Evolutionary conservation across 2,113 vertebrate genomes (phyloP).

Genomic region (Perca flavescens): DNA sequence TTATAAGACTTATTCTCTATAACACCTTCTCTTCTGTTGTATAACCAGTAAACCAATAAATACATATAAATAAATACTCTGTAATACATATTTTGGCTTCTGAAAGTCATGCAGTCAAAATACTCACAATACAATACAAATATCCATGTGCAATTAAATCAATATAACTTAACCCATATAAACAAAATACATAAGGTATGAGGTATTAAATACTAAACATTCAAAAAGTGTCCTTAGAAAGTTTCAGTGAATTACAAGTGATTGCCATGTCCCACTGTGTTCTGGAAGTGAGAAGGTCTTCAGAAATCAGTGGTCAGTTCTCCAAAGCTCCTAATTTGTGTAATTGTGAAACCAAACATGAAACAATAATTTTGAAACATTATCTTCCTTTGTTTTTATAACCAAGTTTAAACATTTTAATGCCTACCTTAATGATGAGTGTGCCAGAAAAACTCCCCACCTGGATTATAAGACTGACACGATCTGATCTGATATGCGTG

Average conservation of each 20-base stretch:
- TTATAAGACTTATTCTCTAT: background rate
- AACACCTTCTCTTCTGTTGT: background rate
- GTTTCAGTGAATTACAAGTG: constrained; percentile 2
- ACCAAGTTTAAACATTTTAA: background rate
- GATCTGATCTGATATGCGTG: constrained; percentile 91
- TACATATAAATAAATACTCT: background rate
- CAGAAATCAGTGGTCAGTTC: background rate
- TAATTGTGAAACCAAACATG: constrained; percentile 1
- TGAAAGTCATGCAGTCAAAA: constrained; percentile 8
- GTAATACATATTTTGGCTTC: background rate
- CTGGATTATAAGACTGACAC: constrained; percentile 76
- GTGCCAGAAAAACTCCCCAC: background rate
- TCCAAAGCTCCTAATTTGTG: background rate
- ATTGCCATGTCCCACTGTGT: background rate
- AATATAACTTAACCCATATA: background rate
- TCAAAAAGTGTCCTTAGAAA: background rate
- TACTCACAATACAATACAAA: constrained; percentile 4
- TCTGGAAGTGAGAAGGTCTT: background rate
- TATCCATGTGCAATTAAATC: background rate
- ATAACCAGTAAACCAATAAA: background rate
- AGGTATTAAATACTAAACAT: constrained; percentile 12
- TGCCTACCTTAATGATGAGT: background rate
- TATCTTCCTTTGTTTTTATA: background rate
- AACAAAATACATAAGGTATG: background rate
- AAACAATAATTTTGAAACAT: background rate